These are phyloP conservation scores for Drosophila eohydei DNA, from an alignment of 2,888 invertebrate species.

Conservation along the genomic window DNA sequence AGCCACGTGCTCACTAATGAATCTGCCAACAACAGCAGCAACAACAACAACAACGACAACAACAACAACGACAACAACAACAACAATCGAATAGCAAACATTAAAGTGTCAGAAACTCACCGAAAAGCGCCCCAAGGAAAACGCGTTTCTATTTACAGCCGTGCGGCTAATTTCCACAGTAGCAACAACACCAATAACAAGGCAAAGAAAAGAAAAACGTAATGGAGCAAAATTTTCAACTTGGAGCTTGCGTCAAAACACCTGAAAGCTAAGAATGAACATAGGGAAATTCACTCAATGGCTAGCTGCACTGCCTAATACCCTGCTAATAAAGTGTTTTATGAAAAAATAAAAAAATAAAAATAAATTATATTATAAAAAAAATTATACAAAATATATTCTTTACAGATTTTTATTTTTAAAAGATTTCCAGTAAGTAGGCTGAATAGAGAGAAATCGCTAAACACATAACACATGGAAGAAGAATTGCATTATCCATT, in stretches of 20 bases:
- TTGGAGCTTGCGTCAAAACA: constrained; percentile 48
- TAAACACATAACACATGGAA: no score
- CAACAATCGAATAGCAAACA: constrained; percentile 38
- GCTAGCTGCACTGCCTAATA: neutral
- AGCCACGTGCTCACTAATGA: constrained; percentile 56
- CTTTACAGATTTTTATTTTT: no score
- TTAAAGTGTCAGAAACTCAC: constrained; percentile 63
- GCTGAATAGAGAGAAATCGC: no score
- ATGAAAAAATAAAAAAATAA: no score
- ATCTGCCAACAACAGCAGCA: constrained; percentile 14
- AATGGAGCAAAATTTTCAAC: constrained; percentile 42
- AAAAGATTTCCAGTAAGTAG: no score
- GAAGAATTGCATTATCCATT: no score
- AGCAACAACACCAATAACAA: constrained; percentile 26
- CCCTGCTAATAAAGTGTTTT: neutral
- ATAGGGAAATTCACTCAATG: neutral
- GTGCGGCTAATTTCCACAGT: constrained; percentile 66
- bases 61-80: constrained; percentile 19
- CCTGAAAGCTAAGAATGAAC: constrained; percentile 22
- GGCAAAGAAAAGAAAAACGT: constrained; percentile 34
- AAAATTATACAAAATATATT: no score
- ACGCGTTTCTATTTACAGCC: constrained; percentile 59
- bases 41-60: constrained; percentile 3
- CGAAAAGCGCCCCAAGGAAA: constrained; percentile 54
- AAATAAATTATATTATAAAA: no score